A percentile compares a stretch with the other conserved stretches of the same genome.
Evolutionary conservation across 2,113 vertebrate species (phyloP).

Genomic region (Forbesichthys agassizii): DNA sequence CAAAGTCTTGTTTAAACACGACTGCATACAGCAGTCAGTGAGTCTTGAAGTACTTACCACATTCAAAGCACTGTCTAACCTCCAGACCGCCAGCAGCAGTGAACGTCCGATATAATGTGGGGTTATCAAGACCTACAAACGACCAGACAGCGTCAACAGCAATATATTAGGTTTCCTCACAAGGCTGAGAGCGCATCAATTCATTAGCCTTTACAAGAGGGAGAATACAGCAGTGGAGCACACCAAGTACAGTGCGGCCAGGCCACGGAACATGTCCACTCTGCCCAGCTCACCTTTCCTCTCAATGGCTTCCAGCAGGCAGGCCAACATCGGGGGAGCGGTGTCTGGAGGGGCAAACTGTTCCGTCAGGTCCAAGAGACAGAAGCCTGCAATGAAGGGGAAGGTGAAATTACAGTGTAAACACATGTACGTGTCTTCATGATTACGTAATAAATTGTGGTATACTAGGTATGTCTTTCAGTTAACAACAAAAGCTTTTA

Average conservation of each 20-base stretch:
- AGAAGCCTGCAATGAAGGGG: conserved; percentile 73
- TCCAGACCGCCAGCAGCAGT: conserved; percentile 83
- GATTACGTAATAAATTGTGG: too few species aligned
- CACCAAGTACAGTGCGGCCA: neutral
- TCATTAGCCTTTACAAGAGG: neutral
- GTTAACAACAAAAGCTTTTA: too few species aligned
- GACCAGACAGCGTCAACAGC: neutral
- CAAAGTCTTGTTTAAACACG: too few species aligned
- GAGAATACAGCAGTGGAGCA: neutral
- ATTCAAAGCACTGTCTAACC: conserved; percentile 89
- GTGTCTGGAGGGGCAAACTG: conserved; percentile 88
- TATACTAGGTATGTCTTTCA: too few species aligned
- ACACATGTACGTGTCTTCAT: neutral
- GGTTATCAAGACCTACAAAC: conserved; percentile 86
- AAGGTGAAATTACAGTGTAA: neutral
- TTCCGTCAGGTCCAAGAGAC: conserved; percentile 86
- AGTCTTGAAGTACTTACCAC: conserved; percentile 74
- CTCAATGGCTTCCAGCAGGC: conserved; percentile 89
- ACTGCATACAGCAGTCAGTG: neutral
- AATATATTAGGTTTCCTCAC: neutral
- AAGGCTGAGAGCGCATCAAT: neutral
- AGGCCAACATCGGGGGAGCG: conserved; percentile 83
- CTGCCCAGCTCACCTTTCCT: conserved; percentile 83
- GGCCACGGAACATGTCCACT: neutral
- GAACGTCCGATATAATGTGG: conserved; percentile 88